Evolutionary conservation across 1,140 invertebrate species (phyloP).

Genomic region (Ridgeia piscesae): DNA sequence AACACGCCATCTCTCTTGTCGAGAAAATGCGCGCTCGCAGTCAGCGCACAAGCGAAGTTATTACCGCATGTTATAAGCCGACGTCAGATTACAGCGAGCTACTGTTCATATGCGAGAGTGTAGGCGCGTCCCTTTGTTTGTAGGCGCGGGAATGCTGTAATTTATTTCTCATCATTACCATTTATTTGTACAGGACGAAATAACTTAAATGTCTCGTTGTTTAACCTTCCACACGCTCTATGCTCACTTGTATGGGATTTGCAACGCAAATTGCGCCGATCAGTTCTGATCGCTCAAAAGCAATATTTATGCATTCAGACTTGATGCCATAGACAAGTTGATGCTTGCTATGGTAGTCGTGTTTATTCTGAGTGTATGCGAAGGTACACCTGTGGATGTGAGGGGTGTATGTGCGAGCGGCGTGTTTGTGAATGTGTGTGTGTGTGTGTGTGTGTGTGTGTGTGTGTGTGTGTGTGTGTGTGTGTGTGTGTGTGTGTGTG

Average conservation of each 20-base stretch:
- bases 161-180: not conserved
- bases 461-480: constrained; percentile 22
- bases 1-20: not conserved
- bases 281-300: not conserved
- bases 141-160: not conserved
- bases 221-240: not conserved
- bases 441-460: constrained; percentile 27
- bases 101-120: not conserved
- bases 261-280: too few relatives aligned
- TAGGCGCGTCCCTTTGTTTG: not conserved
- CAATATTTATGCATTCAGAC: not conserved
- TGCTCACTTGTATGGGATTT: too few relatives aligned
- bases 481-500: constrained; percentile 28
- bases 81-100: not conserved
- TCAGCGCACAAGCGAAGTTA: not conserved
- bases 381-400: not conserved
- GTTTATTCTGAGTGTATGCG: not conserved
- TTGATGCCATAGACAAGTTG: not conserved
- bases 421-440: constrained; percentile 28
- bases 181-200: not conserved
- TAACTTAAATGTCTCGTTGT: not conserved
- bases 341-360: not conserved
- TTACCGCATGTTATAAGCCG: not conserved
- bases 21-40: not conserved
- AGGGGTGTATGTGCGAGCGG: not conserved